A percentile compares a stretch with the other conserved stretches of the same genome.
phyloP scores from a whole-genome alignment of 2,113 vertebrate genomes.

The Cygnus buccinator region DNA sequence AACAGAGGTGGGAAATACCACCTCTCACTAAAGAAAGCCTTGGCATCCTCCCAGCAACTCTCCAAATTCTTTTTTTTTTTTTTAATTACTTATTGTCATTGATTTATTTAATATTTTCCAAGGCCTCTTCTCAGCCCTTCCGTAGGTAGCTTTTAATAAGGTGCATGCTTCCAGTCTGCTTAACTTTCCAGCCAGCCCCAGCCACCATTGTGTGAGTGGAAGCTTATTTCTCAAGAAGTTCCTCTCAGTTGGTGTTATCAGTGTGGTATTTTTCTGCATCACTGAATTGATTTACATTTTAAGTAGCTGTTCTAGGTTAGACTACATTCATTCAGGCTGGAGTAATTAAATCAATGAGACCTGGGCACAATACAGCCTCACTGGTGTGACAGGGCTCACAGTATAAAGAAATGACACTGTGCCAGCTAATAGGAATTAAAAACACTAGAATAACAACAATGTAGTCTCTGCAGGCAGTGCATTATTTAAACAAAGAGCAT shows the following conservation, averaged over 20 bases:
- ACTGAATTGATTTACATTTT: constrained; percentile 88
- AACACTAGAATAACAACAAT: constrained; percentile 66
- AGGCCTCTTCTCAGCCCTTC: not conserved
- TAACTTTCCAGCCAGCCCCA: constrained; percentile 64
- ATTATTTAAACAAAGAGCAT: constrained; percentile 66
- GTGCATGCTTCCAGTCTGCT: constrained; percentile 75
- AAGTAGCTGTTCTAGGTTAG: constrained; percentile 81
- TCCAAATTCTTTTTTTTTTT: not conserved
- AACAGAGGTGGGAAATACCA: not conserved
- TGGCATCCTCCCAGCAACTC: not conserved
- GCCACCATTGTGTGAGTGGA: constrained; percentile 78
- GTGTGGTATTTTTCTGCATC: constrained; percentile 88
- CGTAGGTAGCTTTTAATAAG: constrained; percentile 44
- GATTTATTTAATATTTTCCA: constrained; percentile 47
- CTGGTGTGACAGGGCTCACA: constrained; percentile 74
- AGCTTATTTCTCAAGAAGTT: constrained; percentile 78
- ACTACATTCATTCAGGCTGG: constrained; percentile 80
- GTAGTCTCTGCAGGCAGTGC: constrained; percentile 35
- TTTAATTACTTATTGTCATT: not conserved
- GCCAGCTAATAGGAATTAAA: constrained; percentile 72
- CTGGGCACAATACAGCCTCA: constrained; percentile 80
- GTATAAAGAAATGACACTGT: constrained; percentile 72
- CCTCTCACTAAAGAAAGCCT: not conserved
- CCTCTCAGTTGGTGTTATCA: constrained; percentile 79
- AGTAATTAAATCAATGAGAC: constrained; percentile 89